Base-by-base conservation (phyloP, 2,797 vertebrate genomes). In the Mergus octosetaceus region DNA sequence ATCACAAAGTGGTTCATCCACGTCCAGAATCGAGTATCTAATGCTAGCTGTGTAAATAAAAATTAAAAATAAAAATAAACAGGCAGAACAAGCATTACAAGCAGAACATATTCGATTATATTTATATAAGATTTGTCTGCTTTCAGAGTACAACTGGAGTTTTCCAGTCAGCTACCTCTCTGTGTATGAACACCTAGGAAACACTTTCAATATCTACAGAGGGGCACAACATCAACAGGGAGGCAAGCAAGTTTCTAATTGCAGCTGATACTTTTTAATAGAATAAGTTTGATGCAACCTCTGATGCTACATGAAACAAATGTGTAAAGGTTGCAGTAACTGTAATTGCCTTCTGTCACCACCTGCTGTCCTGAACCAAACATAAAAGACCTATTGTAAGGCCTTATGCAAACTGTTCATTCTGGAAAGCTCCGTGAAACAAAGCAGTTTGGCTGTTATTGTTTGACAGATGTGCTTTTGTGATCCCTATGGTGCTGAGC, bases 1-100 rank as follows among this genome's bases (percentile, higher is more conserved):
- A 99, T 99, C 71, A 99, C 99, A 97, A 99, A 99, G 97, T 99
- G 99, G 98, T 99, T 99, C 98, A 99, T 98, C 99, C 99, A 99
- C 0, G 99, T 99, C 99, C 99, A 99, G 97, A 99, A 99, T 12
- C 98, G 98, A 8, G 99, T 99, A 96, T 99, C 99, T 95, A 99
- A 96, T 4, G 99, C 99, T n/a, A 99, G 98, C 99, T 99, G 95
- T 28, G 96, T 90, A 87, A 83, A 93, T 5, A 41, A 22, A 45
- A 38, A 38, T 79, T 89, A 53, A 89, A 34, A 65, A 22, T 28
- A 65, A 43, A 76, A 58, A 25, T 11, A 11, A 25, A 41, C 3
- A 87, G 6, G 62, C 5, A 65, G 73, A 92, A 66, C 27, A 51
- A 38, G 20, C 6, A 27, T 92, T 28, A 90, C 58, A 28, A 13